phyloP scores from a whole-genome alignment of 1,140 invertebrate genomes.

The Theocolax elegans region DNA sequence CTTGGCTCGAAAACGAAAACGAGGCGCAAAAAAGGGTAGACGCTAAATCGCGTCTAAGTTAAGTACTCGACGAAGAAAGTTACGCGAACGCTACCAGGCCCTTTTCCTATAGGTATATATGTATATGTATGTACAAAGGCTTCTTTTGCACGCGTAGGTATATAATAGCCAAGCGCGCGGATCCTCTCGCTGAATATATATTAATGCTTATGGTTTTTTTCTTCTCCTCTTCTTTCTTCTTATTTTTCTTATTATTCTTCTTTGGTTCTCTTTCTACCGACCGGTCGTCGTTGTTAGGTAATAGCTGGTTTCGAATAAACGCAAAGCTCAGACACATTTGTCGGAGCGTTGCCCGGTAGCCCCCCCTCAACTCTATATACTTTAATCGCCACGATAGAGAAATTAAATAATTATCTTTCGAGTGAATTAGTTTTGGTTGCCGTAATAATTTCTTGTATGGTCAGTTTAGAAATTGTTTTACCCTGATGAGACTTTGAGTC shows the following conservation, averaged over 20 bases:
- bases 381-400: neutral
- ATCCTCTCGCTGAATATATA: conserved; percentile 29
- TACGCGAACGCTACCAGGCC: neutral
- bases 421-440: too few species aligned
- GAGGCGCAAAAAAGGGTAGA: neutral
- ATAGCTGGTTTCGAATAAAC: conserved; percentile 23
- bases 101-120: too few species aligned
- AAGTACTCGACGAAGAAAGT: conserved; percentile 15
- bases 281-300: conserved; percentile 16
- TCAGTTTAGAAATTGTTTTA: too few species aligned
- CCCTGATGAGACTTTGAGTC: too few species aligned
- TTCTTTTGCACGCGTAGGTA: neutral
- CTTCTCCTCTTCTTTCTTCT: neutral
- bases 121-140: too few species aligned
- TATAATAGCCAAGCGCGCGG: too few species aligned
- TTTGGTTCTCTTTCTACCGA: neutral
- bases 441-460: too few species aligned
- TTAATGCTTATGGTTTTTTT: conserved; percentile 18
- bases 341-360: neutral
- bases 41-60: conserved; percentile 26
- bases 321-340: neutral
- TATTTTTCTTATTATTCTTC: conserved; percentile 4
- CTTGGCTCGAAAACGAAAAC: neutral
- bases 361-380: too few species aligned
- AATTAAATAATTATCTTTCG: conserved; percentile 7